Evolutionary conservation across 2,888 invertebrate genomes (phyloP), one percentile per base, ranked within the genome.

Genomic region (Nomada lathburiana): DNA sequence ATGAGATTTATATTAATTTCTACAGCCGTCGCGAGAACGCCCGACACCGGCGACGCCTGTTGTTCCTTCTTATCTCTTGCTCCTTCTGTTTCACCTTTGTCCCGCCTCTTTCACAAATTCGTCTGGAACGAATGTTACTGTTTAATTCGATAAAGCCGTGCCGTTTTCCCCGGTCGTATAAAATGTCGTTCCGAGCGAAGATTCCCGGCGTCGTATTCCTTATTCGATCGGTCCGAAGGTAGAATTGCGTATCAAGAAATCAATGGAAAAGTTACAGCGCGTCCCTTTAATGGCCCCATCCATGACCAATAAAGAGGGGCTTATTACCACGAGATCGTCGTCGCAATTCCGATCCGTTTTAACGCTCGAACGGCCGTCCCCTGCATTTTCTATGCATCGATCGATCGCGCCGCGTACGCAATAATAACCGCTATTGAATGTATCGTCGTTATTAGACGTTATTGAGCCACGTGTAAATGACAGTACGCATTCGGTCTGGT

Each of bases 1-100:
- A 92, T 91, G 89, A 91, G 89, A 92, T 92, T 91, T 91, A 91
- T 91, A 92, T 91, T 90, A 92, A 91, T 92, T 92, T 89, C 90
- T 85, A 85, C 89, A 90, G 88, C 89, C 88, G 89, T 91, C 86
- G 87, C 85, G 80, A 42, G 73, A 73, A 71, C 74, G 55, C 64
- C 64, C 59, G 65, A 72, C 62, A 62, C 60, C 74, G 78, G 63
- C 80, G 55, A 76, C 72, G 57, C 68, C 44, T 52, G 62, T 69
- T 62, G 26, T 16, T 36, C 62, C 47, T 23, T 26, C 36, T 50
- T 11, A 44, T 44, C 20, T 36, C 47, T 26, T 23, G 7, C 20
- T 11, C 36, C 36, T 13, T 50, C 36, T 36, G 23, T 57, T 55
- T 64, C 76, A 18, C 23, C 42, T 44, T 13, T 36, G 29, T 29